phyloP scores from a whole-genome alignment of 2,113 vertebrate species.

The Apodemus sylvaticus region DNA sequence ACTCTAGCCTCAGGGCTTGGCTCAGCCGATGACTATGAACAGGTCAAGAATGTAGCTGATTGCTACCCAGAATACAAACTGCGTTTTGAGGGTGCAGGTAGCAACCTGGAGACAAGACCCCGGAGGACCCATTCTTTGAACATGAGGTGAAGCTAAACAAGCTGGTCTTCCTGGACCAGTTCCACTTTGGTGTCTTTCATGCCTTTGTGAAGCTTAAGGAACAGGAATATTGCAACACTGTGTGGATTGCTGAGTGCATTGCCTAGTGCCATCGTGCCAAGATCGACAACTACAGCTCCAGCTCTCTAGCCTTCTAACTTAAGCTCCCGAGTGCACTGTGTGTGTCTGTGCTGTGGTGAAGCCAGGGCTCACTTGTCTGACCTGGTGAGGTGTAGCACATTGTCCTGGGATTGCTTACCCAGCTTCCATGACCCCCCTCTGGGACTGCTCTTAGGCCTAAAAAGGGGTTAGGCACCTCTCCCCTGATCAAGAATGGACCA shows the following conservation, averaged over 20 bases:
- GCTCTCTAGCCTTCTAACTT: conserved; percentile 88
- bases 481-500: conserved; percentile 63
- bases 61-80: conserved; percentile 99
- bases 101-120: conserved; percentile 98
- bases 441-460: conserved; percentile 51
- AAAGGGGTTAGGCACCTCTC: conserved; percentile 26
- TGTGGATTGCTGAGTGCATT: conserved; percentile 99
- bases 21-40: conserved; percentile 98
- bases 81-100: conserved; percentile 97
- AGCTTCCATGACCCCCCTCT: neutral
- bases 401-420: neutral
- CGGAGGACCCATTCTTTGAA: conserved; percentile 98
- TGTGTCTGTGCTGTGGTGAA: conserved; percentile 55
- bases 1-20: conserved; percentile 97
- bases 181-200: conserved; percentile 99
- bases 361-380: conserved; percentile 1
- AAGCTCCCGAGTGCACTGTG: neutral
- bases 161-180: conserved; percentile 98
- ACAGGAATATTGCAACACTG: conserved; percentile 98
- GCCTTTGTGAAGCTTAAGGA: conserved; percentile 99
- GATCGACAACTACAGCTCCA: conserved; percentile 99
- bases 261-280: conserved; percentile 98
- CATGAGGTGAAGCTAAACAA: conserved; percentile 99
- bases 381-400: conserved; percentile 18
- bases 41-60: conserved; percentile 97